phyloP scores from a whole-genome alignment of 2,888 invertebrate genomes.

The Drosophila yooni region DNA sequence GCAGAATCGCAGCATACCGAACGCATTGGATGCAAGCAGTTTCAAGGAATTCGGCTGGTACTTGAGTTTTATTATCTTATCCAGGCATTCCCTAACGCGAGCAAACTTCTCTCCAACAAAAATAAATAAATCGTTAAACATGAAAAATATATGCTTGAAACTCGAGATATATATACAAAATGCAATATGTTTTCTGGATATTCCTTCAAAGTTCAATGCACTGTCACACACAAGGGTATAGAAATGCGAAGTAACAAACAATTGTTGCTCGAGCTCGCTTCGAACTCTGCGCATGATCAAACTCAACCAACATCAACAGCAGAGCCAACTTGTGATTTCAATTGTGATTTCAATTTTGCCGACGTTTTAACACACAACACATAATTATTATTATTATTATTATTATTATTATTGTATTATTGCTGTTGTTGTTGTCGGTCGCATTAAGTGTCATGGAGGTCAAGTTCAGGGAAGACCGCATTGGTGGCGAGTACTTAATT shows the following conservation, averaged over 20 bases:
- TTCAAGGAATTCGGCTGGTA: too few species aligned
- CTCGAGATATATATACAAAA: background rate
- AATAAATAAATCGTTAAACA: background rate
- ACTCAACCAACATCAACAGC: background rate
- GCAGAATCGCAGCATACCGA: too few species aligned
- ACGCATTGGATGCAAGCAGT: too few species aligned
- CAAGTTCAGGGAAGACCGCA: slow-evolving; percentile 75
- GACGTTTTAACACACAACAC: slow-evolving; percentile 28
- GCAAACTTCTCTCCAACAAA: too few species aligned
- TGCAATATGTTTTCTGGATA: background rate
- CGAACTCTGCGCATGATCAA: slow-evolving; percentile 33
- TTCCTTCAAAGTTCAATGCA: background rate
- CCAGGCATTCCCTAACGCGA: too few species aligned
- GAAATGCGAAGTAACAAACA: background rate
- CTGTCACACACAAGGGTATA: background rate
- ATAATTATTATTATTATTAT: background rate
- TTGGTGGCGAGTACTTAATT: slow-evolving; percentile 21
- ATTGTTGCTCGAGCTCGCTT: slow-evolving; percentile 10
- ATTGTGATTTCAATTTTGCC: slow-evolving; percentile 15
- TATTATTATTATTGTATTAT: background rate
- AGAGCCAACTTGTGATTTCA: background rate
- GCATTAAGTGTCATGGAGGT: slow-evolving; percentile 57
- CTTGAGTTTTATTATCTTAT: too few species aligned
- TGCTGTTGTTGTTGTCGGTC: slow-evolving; percentile 13
- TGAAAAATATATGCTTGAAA: background rate